Base-by-base conservation (phyloP, 1,140 invertebrate species). In the Telenomus remus region DNA sequence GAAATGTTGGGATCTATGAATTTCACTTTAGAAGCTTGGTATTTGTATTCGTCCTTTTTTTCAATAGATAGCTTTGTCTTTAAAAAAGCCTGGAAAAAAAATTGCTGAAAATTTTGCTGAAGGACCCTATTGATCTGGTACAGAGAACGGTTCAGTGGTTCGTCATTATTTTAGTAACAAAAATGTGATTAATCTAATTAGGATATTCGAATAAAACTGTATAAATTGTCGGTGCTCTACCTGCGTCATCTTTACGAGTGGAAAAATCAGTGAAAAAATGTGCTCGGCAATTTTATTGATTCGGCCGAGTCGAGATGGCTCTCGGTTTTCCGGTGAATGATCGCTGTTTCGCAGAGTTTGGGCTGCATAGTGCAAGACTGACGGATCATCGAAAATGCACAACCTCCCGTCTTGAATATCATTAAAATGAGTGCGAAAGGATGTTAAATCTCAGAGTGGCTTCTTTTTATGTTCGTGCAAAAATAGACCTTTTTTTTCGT, bases 201-300 rank as follows among this genome's bases (percentile, higher is more conserved):
- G 19, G 1, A 27, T 27, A 27, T 27, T 27, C 6, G 19, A 27
- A 27, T 27, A 27, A 6, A 1, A 6, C 19, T 27, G 19, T 27
- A 3, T 27, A 3, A 27, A 27, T 27, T 27, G 19, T 27, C 19
- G 6, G 2, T 27, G 19, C 19, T 1, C 19, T 27, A 27, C 2
- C 19, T 27, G 37, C 9, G 9, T 39, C 37, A 39, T 39, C 3
- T 39, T 39, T 9, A n/a, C 37, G 37, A n/a, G 9, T 4, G 1
- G 9, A 39, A n/a, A 35, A 11, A 4, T 14, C 6, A 19, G 37
- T 35, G 33, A 15, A 60, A 59, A 68, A 68, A 11, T 13, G 43
- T 9, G 48, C 42, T 33, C 46, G n/a, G 49, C 42, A 9, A 54
- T 68, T 66, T 70, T 70, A 70, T 70, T 70, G 66, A 70, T 70